These are phyloP conservation scores for Eulithis prunata DNA, from an alignment of 2,888 invertebrate species.

Conservation along the genomic window DNA sequence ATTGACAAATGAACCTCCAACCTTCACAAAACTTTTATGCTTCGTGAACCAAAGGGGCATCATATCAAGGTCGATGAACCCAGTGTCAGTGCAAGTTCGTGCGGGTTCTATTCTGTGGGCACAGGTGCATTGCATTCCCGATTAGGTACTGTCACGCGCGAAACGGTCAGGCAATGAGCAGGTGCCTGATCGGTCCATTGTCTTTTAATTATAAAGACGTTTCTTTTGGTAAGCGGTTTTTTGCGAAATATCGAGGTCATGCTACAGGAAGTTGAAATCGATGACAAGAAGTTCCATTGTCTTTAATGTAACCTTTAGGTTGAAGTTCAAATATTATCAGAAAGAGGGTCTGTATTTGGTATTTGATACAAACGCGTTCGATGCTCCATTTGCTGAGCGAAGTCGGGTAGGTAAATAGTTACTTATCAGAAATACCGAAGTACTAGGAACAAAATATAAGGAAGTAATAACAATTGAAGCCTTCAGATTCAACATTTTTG, in stretches of 20 bases:
- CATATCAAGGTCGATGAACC: constrained; percentile 16
- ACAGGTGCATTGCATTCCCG: constrained; percentile 33
- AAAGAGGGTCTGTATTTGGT: not conserved
- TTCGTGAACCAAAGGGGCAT: not conserved
- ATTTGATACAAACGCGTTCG: no score
- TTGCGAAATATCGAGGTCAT: not conserved
- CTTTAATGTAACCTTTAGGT: not conserved
- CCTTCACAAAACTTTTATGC: not conserved
- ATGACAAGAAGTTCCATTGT: not conserved
- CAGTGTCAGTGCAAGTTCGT: constrained; percentile 4
- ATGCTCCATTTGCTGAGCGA: no score
- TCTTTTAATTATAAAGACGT: not conserved
- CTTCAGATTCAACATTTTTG: no score
- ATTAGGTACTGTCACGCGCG: constrained; percentile 22
- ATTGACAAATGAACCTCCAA: not conserved
- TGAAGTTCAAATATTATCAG: not conserved
- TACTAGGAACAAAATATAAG: no score
- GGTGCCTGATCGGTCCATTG: constrained; percentile 8
- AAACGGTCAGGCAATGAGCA: constrained; percentile 14
- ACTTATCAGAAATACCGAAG: no score
- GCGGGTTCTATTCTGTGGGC: constrained; percentile 13
- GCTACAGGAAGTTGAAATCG: not conserved
- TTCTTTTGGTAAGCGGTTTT: not conserved
- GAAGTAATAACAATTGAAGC: no score
- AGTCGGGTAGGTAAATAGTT: no score